These are phyloP conservation scores for Spodoptera littoralis DNA, from an alignment of 2,888 invertebrate genomes.

Conservation along the genomic window DNA sequence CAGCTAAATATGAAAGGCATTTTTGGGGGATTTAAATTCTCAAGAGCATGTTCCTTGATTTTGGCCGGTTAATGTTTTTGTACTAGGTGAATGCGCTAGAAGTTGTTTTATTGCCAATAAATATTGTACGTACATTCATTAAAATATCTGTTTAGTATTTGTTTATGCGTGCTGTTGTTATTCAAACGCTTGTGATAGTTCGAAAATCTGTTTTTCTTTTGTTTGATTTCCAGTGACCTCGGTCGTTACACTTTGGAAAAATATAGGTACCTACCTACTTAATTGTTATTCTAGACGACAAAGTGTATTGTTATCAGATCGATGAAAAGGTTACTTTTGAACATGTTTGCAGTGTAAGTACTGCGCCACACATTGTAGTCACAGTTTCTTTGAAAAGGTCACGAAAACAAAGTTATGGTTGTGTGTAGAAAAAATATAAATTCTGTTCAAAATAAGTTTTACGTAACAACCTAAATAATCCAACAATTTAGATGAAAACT, in stretches of 20 bases:
- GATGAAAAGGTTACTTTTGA: conserved; percentile 17
- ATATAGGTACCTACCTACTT: neutral
- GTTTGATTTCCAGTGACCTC: conserved; percentile 14
- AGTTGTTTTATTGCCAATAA: conserved; percentile 31
- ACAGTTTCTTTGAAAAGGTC: too few relatives aligned
- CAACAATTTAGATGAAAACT: too few relatives aligned
- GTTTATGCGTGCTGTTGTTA: conserved; percentile 4
- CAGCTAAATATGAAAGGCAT: conserved; percentile 21
- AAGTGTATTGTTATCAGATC: conserved; percentile 14
- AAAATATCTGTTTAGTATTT: conserved; percentile 16
- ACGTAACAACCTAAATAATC: too few relatives aligned
- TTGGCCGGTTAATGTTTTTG: conserved; percentile 44
- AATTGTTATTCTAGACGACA: too few relatives aligned
- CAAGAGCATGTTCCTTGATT: conserved; percentile 1
- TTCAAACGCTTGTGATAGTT: conserved; percentile 19
- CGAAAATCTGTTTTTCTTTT: conserved; percentile 19
- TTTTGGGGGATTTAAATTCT: neutral
- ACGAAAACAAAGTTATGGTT: too few relatives aligned
- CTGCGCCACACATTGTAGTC: too few relatives aligned
- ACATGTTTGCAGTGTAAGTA: neutral
- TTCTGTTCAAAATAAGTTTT: too few relatives aligned
- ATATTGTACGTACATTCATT: conserved; percentile 21
- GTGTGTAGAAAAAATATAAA: too few relatives aligned
- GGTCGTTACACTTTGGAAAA: conserved; percentile 5
- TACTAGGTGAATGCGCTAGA: conserved; percentile 46